A percentile compares a stretch with the other conserved stretches of the same genome.
These are phyloP conservation scores for Siniperca chuatsi DNA, from an alignment of 2,113 vertebrate genomes.

Conservation along the genomic window DNA sequence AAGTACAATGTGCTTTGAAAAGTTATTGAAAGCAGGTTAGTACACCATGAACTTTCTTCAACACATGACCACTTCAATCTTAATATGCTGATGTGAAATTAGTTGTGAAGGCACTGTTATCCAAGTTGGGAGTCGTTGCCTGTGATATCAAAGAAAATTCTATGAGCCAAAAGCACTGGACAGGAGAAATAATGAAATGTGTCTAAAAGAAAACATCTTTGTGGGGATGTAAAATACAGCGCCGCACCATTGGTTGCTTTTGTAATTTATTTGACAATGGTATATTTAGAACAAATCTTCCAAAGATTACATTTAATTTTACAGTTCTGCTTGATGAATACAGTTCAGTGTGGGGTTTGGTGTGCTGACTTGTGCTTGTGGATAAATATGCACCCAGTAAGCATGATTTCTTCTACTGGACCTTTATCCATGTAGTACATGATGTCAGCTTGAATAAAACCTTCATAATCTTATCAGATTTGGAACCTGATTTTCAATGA, in stretches of 20 bases:
- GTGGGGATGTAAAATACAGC: conserved; percentile 21
- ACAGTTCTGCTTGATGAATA: conserved; percentile 19
- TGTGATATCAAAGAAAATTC: conserved; percentile 41
- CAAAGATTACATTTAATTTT: conserved; percentile 34
- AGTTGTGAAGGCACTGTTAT: background rate
- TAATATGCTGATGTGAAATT: conserved; percentile 11
- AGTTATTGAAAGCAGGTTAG: background rate
- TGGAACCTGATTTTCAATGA: conserved; percentile 14
- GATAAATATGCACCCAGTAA: conserved; percentile 2
- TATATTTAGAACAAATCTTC: conserved; percentile 44
- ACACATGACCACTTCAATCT: background rate
- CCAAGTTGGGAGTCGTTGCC: conserved; percentile 21
- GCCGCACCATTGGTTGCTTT: conserved; percentile 13
- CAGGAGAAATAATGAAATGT: conserved; percentile 52
- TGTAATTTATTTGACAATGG: conserved; percentile 34
- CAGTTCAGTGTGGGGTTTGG: conserved; percentile 6
- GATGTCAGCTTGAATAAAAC: background rate
- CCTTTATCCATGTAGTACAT: conserved; percentile 2
- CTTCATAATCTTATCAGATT: background rate
- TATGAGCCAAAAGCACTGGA: conserved; percentile 38
- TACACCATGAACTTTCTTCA: background rate
- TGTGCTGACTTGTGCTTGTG: background rate
- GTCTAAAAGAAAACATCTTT: conserved; percentile 40
- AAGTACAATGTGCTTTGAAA: background rate
- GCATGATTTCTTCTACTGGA: background rate